phyloP scores from a whole-genome alignment of 2,888 invertebrate species.

The Oscheius sp. region DNA sequence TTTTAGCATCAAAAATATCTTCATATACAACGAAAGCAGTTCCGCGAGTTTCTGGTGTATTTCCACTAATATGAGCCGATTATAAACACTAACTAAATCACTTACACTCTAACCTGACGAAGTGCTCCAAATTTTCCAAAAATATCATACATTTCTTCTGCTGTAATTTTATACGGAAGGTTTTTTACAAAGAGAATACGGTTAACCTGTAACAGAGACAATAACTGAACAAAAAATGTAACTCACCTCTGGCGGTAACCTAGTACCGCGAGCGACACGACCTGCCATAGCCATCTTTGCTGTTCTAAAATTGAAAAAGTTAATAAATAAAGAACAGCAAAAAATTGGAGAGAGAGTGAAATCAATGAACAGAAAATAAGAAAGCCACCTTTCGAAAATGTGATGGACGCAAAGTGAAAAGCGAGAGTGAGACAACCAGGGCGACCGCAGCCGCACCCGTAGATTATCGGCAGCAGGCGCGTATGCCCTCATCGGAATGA shows the following conservation, averaged over 20 bases:
- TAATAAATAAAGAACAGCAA: background rate
- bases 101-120: conserved; percentile 96
- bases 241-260: conserved; percentile 85
- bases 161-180: conserved; percentile 97
- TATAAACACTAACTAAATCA: conserved; percentile 57
- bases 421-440: background rate
- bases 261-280: conserved; percentile 75
- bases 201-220: conserved; percentile 82
- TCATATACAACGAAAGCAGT: conserved; percentile 99
- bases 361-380: background rate
- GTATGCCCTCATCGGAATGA: background rate
- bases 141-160: conserved; percentile 99
- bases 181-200: conserved; percentile 95
- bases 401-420: background rate
- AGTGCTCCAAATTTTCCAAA: conserved; percentile 99
- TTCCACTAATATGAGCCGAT: conserved; percentile 79
- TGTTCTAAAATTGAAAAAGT: background rate
- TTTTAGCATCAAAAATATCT: conserved; percentile 99
- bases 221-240: conserved; percentile 1
- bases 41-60: conserved; percentile 95
- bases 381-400: background rate
- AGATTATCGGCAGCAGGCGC: background rate
- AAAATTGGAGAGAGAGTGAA: background rate
- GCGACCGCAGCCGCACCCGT: background rate
- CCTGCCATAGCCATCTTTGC: conserved; percentile 70